Percentiles rank a stretch among this genome's conserved stretches.
Evolutionary conservation across 1,140 invertebrate species (phyloP).

Genomic region (Euura saliciscinereae): DNA sequence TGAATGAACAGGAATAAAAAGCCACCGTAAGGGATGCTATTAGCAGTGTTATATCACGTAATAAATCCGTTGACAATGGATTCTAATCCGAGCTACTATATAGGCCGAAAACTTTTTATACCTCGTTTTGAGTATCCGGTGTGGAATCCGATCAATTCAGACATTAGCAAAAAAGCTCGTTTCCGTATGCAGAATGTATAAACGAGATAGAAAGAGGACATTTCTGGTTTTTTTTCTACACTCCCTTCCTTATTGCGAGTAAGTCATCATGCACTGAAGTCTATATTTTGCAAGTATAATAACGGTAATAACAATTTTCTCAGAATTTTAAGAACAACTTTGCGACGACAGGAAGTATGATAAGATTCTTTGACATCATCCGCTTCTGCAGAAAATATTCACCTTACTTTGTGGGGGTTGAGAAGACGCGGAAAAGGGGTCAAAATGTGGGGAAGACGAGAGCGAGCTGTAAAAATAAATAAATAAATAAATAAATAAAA

Average conservation of each 20-base stretch:
- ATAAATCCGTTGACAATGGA: background rate
- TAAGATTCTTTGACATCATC: too few relatives aligned
- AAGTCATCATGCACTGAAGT: background rate
- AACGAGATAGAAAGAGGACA: too few relatives aligned
- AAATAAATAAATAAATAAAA: background rate
- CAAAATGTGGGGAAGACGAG: background rate
- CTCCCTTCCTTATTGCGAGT: too few relatives aligned
- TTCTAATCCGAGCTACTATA: background rate
- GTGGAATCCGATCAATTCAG: too few relatives aligned
- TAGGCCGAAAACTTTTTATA: too few relatives aligned
- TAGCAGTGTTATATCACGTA: background rate
- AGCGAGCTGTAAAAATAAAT: background rate
- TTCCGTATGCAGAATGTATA: too few relatives aligned
- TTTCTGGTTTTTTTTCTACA: too few relatives aligned
- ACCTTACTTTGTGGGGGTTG: too few relatives aligned
- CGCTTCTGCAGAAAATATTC: too few relatives aligned
- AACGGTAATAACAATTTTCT: background rate
- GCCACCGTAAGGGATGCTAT: background rate
- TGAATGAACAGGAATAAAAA: background rate
- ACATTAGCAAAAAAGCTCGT: too few relatives aligned
- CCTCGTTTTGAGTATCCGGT: too few relatives aligned
- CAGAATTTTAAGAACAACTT: background rate
- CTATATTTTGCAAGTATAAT: conserved; percentile 9
- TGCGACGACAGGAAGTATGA: background rate
- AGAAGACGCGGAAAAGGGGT: too few relatives aligned